Base-by-base conservation (phyloP, 2,888 invertebrate species). In the Omphaloscelis lunosa region DNA sequence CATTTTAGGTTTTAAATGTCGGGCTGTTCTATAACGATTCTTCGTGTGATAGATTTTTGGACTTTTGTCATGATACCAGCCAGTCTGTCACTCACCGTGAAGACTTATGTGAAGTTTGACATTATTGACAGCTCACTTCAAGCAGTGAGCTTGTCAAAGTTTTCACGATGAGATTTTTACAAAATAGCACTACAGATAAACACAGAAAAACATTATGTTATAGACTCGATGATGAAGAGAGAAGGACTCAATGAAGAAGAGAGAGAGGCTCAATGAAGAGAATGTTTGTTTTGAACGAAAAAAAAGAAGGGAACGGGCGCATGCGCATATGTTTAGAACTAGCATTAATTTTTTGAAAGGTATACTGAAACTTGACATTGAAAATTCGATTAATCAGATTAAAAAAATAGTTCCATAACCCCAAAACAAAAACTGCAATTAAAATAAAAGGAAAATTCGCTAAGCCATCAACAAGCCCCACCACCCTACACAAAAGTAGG, bases 401-500 rank as follows among this genome's bases (percentile, higher is more conserved):
- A 6, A 62, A 62, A 62, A 23, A 15, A 1, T 34, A 8, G 7
- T 3, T 63, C 39, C 23, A 15, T 56, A 39, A 39, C 51, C 20
- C 9, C 11, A n/a, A 11, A 63, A 39, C 34, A 8, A n/a, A 41
- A n/a, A 6, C 63, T 11, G 11, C 9, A 67, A 41, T 17, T 15
- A 53, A 53, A 61, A 27, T 39, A 9, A 8, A 8, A 20, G 8
- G 0, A 53, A 65, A 27, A 23, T 17, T 27, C 27, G 0, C n/a
- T 34, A 45, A 2, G 76, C 39, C 77, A 73, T 23, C 62, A 78
- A 74, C 75, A 11, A 68, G 71, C 29, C 17, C 29, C 39, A 51
- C 56, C 29, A 85, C 86, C 88, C 82, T 77, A 80, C 63, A 83
- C 71, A 75, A 85, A 86, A 77, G 86, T 84, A 76, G 80, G 87